Evolutionary conservation across 2,888 invertebrate species (phyloP).

Genomic region (Brachyopa scutellaris): DNA sequence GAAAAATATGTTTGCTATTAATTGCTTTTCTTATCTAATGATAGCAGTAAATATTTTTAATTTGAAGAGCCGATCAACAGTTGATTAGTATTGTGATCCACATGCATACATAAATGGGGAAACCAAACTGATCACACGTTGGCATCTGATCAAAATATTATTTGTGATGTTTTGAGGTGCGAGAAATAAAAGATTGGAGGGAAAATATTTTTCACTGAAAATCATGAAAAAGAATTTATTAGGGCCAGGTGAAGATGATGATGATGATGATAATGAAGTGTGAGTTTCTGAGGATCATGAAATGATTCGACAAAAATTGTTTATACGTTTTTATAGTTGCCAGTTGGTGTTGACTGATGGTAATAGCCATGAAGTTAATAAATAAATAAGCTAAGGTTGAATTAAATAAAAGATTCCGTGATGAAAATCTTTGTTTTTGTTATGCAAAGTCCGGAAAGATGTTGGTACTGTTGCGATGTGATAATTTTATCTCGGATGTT

Average conservation of each 20-base stretch:
- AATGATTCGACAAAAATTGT: not conserved
- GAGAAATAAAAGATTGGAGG: not conserved
- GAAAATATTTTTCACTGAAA: too few relatives aligned
- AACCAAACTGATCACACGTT: not conserved
- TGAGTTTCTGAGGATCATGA: not conserved
- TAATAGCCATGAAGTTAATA: not conserved
- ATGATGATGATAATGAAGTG: too few relatives aligned
- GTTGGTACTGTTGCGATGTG: too few relatives aligned
- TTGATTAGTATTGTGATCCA: not conserved
- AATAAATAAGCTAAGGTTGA: too few relatives aligned
- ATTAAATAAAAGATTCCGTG: too few relatives aligned
- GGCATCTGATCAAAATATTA: constrained; percentile 8
- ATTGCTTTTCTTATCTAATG: not conserved
- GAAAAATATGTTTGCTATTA: not conserved
- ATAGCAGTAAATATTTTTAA: not conserved
- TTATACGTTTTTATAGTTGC: not conserved
- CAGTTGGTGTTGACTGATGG: not conserved
- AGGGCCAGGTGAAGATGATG: not conserved
- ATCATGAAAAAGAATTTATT: not conserved
- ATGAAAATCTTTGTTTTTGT: too few relatives aligned
- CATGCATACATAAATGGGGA: not conserved
- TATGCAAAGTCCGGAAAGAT: too few relatives aligned
- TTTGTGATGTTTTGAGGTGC: not conserved
- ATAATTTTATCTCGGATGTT: too few relatives aligned
- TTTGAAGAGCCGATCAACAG: not conserved